phyloP scores from a whole-genome alignment of 2,797 vertebrate genomes.

The Tiaroga cobitis region DNA sequence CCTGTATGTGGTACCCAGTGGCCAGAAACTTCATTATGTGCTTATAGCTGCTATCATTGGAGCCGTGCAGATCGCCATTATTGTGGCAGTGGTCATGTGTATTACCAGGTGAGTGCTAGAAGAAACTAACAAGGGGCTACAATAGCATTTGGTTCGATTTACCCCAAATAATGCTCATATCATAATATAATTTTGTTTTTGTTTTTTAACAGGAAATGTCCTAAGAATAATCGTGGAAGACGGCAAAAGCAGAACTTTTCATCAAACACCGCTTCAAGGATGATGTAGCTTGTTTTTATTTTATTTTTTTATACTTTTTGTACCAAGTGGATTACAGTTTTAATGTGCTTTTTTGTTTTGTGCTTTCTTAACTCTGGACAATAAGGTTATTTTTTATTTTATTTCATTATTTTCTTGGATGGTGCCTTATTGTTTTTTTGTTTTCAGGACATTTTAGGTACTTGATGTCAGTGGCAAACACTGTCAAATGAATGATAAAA shows the following conservation, averaged over 20 bases:
- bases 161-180: too few relatives aligned
- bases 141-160: background rate
- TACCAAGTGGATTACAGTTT: constrained; percentile 86
- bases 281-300: constrained; percentile 89
- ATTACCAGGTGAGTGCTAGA: constrained; percentile 89
- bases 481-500: constrained; percentile 73
- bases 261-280: constrained; percentile 93
- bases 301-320: constrained; percentile 72
- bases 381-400: constrained; percentile 63
- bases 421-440: constrained; percentile 75
- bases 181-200: background rate
- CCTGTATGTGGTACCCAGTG: constrained; percentile 96
- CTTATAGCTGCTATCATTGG: constrained; percentile 98
- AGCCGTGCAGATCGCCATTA: constrained; percentile 96
- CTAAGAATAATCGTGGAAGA: constrained; percentile 93
- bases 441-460: constrained; percentile 81
- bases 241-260: constrained; percentile 98
- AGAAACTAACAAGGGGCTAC: background rate
- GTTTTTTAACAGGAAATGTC: constrained; percentile 86
- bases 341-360: constrained; percentile 80
- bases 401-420: constrained; percentile 61
- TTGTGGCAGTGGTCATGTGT: constrained; percentile 98
- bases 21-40: constrained; percentile 97
- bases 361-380: constrained; percentile 53
- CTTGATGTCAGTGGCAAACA: constrained; percentile 74